phyloP scores from a whole-genome alignment of 2,888 invertebrate genomes.

The Ptilodon capucinus region DNA sequence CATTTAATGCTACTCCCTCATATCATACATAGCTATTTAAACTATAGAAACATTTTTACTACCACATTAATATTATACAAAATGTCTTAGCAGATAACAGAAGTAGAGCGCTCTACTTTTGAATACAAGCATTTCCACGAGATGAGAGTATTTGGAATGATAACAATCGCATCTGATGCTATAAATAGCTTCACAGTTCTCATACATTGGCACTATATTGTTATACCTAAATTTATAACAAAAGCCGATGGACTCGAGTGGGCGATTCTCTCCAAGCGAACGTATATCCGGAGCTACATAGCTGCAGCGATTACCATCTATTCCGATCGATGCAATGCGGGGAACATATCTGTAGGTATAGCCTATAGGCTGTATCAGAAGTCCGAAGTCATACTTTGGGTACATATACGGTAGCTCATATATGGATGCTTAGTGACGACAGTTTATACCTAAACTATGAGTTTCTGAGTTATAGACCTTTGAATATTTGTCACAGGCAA shows the following conservation, averaged over 20 bases:
- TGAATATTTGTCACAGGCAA: no score
- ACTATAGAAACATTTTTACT: no score
- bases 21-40: no score
- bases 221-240: slow-evolving; percentile 1
- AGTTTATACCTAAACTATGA: no score
- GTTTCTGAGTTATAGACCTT: no score
- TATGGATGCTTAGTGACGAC: no score
- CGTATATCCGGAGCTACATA: neutral
- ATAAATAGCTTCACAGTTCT: neutral
- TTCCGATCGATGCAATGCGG: slow-evolving; percentile 1
- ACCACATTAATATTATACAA: no score
- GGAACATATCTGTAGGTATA: neutral
- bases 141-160: neutral
- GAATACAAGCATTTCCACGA: neutral
- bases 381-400: no score
- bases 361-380: no score
- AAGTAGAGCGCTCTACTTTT: neutral
- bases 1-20: no score
- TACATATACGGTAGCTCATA: no score
- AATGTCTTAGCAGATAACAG: no score
- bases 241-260: slow-evolving; percentile 1
- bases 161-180: neutral
- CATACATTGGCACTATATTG: neutral
- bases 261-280: neutral
- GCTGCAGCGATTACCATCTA: slow-evolving; percentile 1